Base-by-base conservation (phyloP, 2,888 invertebrate genomes). In the Ethmia dodecea region DNA sequence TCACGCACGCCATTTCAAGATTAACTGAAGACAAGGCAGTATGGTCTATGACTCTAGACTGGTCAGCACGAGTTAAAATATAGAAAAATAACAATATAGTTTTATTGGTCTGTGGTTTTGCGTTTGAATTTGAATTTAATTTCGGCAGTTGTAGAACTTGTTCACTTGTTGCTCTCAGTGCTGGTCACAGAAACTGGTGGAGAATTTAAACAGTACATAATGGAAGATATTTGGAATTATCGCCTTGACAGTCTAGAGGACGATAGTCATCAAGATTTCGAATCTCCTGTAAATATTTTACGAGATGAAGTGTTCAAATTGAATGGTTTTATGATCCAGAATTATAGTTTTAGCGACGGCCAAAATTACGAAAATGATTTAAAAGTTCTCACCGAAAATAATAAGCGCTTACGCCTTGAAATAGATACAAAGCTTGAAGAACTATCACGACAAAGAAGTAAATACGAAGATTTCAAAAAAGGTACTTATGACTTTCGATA, bases 391-490 rank as follows among this genome's bases (percentile, higher is more conserved):
- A 41, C 55, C 11, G 78, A 80, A 29, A 55, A 40, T 37, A 86
- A 84, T 49, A 76, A 65, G 47, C 53, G 64, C 26, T 28, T 80
- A 25, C 63, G 67, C 12, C 49, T 57, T 30, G 62, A 73, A 29
- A 70, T 81, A 22, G 79, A 75, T 9, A 40, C 16, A 18, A 77
- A 72, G 60, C 22, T 67, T 24, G 61, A 68, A 37, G 67, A 64
- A 35, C 43, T 77, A 28, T 45, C 66, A 3, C 49, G 46, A 35
- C 64, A 69, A 37, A 69, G 76, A 55, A 42, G 18, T 13, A 64
- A 69, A 28, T 83, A 78, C 52, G 72, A 73, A 45, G 64, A 43
- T 31, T 74, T 50, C 26, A 86, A 80, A 55, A 63, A 68, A 61
- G 81, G 84, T 78, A 45, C 5, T 31, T 34, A 30, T 22, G 12